These are phyloP conservation scores for Keiferia lycopersicella DNA, from an alignment of 2,888 invertebrate genomes.

Conservation along the genomic window DNA sequence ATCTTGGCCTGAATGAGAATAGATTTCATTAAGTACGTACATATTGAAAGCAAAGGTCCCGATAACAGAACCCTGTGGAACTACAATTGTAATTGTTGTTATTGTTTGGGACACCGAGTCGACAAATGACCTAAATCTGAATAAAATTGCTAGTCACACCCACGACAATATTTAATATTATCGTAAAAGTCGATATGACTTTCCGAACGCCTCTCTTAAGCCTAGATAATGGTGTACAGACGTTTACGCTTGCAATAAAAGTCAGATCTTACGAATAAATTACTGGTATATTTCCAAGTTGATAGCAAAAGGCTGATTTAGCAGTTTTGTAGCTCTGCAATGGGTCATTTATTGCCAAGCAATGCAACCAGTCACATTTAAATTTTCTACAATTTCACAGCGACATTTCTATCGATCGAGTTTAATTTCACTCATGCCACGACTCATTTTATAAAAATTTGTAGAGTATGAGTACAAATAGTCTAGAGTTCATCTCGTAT, in stretches of 20 bases:
- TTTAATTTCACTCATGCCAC: not conserved
- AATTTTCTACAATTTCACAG: not conserved
- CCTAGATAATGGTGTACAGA: conserved; percentile 23
- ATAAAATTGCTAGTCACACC: not conserved
- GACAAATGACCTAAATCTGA: no score
- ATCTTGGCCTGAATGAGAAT: no score
- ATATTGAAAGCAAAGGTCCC: no score
- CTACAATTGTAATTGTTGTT: no score
- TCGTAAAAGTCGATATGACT: conserved; percentile 28
- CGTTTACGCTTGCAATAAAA: conserved; percentile 19
- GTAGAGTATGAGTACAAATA: no score
- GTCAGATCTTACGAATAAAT: conserved; percentile 24
- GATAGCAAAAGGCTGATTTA: conserved; percentile 13
- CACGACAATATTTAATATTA: conserved; percentile 19
- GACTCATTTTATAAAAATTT: not conserved
- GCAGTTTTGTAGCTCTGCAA: conserved; percentile 11
- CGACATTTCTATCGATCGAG: not conserved
- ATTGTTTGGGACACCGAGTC: no score
- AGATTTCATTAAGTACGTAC: no score
- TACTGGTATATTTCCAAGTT: not conserved
- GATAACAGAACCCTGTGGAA: not conserved
- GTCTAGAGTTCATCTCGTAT: no score
- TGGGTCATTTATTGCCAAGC: conserved; percentile 2
- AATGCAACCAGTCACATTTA: not conserved
- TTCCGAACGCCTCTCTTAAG: conserved; percentile 22